Evolutionary conservation across 2,113 vertebrate species (phyloP).

Genomic region (Microtus oregoni): DNA sequence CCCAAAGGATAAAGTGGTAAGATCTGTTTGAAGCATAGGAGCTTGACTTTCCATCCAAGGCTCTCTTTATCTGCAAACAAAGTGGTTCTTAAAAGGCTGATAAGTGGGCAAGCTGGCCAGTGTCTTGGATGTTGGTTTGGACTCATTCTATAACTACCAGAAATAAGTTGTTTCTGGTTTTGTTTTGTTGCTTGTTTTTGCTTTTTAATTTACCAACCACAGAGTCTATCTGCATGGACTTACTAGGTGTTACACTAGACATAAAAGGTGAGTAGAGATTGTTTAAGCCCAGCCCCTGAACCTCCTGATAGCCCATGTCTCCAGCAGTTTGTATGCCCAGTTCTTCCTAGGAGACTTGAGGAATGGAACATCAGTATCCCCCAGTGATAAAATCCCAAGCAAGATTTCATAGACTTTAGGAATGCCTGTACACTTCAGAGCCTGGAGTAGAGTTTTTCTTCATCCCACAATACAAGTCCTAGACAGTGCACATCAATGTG

Average conservation of each 20-base stretch:
- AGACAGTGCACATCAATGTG: background rate
- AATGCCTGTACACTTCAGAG: background rate
- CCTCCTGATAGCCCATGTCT: background rate
- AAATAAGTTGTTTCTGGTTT: background rate
- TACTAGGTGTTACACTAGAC: background rate
- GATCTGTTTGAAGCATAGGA: background rate
- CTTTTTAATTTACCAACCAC: background rate
- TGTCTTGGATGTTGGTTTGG: background rate
- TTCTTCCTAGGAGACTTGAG: background rate
- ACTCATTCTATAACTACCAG: background rate
- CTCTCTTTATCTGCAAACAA: constrained; percentile 33
- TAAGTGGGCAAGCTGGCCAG: background rate
- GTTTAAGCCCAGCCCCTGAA: background rate
- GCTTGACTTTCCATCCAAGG: background rate
- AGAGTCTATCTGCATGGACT: background rate
- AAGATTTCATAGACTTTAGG: background rate
- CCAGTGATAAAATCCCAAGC: background rate
- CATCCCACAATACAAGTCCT: background rate
- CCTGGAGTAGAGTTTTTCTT: background rate
- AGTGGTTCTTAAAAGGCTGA: background rate
- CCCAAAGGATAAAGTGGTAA: background rate
- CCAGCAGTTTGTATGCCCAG: background rate
- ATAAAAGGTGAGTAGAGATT: background rate
- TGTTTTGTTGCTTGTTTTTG: background rate
- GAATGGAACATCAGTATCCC: background rate